Evolutionary conservation across 2,888 invertebrate species (phyloP).

Genomic region (Agonopterix heracliana): DNA sequence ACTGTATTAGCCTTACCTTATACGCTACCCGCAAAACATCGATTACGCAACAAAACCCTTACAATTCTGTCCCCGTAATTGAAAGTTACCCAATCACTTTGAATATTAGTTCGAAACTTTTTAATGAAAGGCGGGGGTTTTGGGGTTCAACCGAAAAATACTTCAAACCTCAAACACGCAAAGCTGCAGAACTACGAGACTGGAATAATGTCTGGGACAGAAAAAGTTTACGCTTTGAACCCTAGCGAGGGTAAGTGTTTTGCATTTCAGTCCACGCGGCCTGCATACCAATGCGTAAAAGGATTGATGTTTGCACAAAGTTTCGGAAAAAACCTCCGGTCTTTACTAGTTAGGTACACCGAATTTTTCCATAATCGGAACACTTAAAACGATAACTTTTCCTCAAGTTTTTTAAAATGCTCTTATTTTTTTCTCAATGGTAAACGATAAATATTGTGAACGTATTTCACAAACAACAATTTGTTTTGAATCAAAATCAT

Average conservation of each 20-base stretch:
- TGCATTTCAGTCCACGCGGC: slow-evolving; percentile 64
- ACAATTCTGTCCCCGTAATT: slow-evolving; percentile 34
- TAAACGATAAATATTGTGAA: no score
- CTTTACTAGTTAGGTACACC: slow-evolving; percentile 1
- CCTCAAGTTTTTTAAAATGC: no score
- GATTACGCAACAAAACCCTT: slow-evolving; percentile 21
- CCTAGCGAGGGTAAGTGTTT: slow-evolving; percentile 71
- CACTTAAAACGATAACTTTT: no score
- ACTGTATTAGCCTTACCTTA: no score
- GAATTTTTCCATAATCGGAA: not conserved
- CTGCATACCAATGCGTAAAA: slow-evolving; percentile 68
- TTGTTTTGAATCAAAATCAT: no score
- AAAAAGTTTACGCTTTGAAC: slow-evolving; percentile 73
- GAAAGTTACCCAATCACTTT: slow-evolving; percentile 56
- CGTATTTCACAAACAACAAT: no score
- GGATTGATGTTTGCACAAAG: slow-evolving; percentile 62
- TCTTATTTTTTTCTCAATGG: no score
- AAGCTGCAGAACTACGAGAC: slow-evolving; percentile 70
- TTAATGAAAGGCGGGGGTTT: slow-evolving; percentile 53
- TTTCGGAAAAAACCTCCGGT: slow-evolving; percentile 12
- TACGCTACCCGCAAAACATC: not conserved
- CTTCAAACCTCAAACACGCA: slow-evolving; percentile 68
- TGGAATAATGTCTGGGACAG: slow-evolving; percentile 70
- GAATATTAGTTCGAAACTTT: slow-evolving; percentile 59
- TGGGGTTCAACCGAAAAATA: slow-evolving; percentile 56